A percentile compares a stretch with the other conserved stretches of the same genome.
phyloP scores from a whole-genome alignment of 2,797 vertebrate species.

The Yasuhikotakia modesta region DNA sequence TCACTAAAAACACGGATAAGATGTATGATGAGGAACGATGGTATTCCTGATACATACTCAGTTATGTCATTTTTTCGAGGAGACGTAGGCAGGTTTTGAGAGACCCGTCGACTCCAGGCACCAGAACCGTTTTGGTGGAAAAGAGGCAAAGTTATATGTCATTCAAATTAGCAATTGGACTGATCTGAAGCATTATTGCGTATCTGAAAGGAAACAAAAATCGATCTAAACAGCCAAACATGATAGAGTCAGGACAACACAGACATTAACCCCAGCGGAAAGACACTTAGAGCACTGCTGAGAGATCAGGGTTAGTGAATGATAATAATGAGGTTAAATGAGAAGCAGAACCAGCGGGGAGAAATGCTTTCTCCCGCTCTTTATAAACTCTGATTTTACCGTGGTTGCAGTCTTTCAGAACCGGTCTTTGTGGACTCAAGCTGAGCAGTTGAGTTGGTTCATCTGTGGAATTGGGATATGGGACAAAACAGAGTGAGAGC shows the following conservation, averaged over 20 bases:
- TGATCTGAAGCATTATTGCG: background rate
- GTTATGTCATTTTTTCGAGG: too few relatives aligned
- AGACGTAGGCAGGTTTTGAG: background rate
- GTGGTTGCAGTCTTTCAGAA: constrained; percentile 61
- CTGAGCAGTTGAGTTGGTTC: constrained; percentile 42
- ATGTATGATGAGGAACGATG: too few relatives aligned
- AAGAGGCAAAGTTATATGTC: background rate
- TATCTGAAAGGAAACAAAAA: background rate
- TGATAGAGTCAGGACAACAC: constrained; percentile 5
- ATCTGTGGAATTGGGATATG: constrained; percentile 55
- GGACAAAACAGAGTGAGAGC: constrained; percentile 36
- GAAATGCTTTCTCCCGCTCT: constrained; percentile 16
- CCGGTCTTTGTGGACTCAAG: constrained; percentile 49
- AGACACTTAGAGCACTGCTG: constrained; percentile 11
- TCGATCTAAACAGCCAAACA: background rate
- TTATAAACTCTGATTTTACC: constrained; percentile 47
- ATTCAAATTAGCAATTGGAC: constrained; percentile 18
- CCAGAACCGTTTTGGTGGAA: background rate
- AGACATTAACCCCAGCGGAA: constrained; percentile 19
- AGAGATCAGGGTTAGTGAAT: constrained; percentile 34
- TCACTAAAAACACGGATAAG: too few relatives aligned
- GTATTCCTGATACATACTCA: too few relatives aligned
- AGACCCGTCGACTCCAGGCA: background rate
- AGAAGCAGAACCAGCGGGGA: constrained; percentile 16
- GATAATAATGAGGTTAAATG: constrained; percentile 5